Evolutionary conservation across 2,888 invertebrate genomes (phyloP).

Genomic region (Agrilus biguttatus): DNA sequence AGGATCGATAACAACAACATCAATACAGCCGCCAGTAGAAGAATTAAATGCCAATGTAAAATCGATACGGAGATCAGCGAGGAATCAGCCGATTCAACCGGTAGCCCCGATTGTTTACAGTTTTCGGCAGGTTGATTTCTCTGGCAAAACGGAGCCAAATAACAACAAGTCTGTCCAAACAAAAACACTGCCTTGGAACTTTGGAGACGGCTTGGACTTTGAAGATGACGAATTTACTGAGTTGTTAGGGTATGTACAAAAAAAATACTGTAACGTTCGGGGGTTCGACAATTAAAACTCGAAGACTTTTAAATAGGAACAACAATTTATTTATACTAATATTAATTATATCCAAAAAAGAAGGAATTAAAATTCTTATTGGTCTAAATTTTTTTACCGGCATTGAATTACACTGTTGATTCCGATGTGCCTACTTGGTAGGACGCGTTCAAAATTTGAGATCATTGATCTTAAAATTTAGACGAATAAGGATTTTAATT

Average conservation of each 20-base stretch:
- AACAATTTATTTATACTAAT: too few relatives aligned
- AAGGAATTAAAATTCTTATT: too few relatives aligned
- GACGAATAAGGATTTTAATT: too few relatives aligned
- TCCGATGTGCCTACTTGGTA: too few relatives aligned
- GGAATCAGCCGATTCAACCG: constrained; percentile 24
- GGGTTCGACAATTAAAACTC: too few relatives aligned
- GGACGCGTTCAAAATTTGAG: too few relatives aligned
- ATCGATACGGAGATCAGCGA: constrained; percentile 25
- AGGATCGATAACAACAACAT: constrained; percentile 2
- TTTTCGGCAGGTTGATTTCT: constrained; percentile 27
- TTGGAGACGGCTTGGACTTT: constrained; percentile 23
- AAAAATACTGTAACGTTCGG: too few relatives aligned
- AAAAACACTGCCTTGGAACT: constrained; percentile 18
- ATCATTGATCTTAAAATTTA: too few relatives aligned
- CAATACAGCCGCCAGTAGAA: constrained; percentile 25
- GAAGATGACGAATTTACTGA: constrained; percentile 52
- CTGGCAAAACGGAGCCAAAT: constrained; percentile 25
- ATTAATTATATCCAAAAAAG: too few relatives aligned
- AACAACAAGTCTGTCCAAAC: constrained; percentile 14
- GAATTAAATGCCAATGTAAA: constrained; percentile 27
- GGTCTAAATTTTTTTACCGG: too few relatives aligned
- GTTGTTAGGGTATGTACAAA: constrained; percentile 49
- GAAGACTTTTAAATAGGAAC: too few relatives aligned
- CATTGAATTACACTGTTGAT: too few relatives aligned
- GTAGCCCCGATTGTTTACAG: constrained; percentile 29